Evolutionary conservation across 1,140 invertebrate genomes (phyloP).

Genomic region (Ectropis grisescens): DNA sequence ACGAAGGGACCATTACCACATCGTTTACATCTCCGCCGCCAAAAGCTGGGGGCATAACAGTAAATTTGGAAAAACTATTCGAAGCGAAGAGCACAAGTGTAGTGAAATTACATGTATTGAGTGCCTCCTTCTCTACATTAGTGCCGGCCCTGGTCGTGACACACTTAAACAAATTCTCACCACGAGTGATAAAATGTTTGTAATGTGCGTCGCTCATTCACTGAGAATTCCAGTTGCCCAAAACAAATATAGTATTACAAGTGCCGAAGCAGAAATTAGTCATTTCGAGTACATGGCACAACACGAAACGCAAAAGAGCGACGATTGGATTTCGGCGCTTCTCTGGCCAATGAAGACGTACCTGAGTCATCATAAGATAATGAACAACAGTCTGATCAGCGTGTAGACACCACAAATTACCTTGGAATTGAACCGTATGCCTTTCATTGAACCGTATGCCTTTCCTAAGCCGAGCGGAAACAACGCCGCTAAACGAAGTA

Average conservation of each 20-base stretch:
- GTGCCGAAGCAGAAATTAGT: slow-evolving; percentile 12
- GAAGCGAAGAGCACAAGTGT: slow-evolving; percentile 15
- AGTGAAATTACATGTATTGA: slow-evolving; percentile 16
- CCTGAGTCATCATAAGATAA: slow-evolving; percentile 3
- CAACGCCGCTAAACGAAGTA: background rate
- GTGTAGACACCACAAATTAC: background rate
- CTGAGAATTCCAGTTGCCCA: slow-evolving; percentile 12
- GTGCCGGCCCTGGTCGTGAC: slow-evolving; percentile 18
- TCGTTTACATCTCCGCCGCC: slow-evolving; percentile 16
- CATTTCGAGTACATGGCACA: slow-evolving; percentile 7
- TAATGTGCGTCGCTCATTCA: slow-evolving; percentile 19
- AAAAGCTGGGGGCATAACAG: slow-evolving; percentile 20
- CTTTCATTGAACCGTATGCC: slow-evolving; percentile 1
- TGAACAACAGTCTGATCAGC: slow-evolving; percentile 2
- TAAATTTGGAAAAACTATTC: slow-evolving; percentile 20
- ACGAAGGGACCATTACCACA: slow-evolving; percentile 12
- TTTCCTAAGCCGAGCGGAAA: background rate
- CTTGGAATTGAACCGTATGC: slow-evolving; percentile 5
- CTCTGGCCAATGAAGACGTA: slow-evolving; percentile 7
- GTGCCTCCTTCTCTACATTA: slow-evolving; percentile 21
- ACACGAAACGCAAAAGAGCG: background rate
- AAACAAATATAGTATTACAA: slow-evolving; percentile 3
- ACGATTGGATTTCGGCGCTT: slow-evolving; percentile 8
- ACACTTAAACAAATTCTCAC: slow-evolving; percentile 19
- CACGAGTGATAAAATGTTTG: slow-evolving; percentile 10